Evolutionary conservation across 2,113 vertebrate genomes (phyloP).

Genomic region (Todiramphus saurophagus): DNA sequence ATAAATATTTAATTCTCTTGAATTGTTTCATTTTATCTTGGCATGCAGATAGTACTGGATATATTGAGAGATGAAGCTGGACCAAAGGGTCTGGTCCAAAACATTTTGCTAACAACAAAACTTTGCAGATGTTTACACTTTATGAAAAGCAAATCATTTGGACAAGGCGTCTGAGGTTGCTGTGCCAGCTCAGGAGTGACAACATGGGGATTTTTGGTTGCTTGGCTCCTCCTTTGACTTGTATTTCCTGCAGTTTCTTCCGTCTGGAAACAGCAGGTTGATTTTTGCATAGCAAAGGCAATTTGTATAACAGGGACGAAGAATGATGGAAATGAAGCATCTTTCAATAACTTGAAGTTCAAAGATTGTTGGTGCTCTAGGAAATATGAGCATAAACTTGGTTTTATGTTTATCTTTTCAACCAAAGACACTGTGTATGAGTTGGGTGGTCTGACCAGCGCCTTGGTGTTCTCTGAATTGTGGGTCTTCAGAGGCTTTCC

Average conservation of each 20-base stretch:
- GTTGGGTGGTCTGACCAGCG: background rate
- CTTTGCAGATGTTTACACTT: background rate
- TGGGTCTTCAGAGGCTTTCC: background rate
- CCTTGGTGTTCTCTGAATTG: background rate
- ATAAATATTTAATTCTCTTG: background rate
- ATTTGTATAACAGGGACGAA: background rate
- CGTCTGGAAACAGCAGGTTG: background rate
- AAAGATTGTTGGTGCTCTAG: background rate
- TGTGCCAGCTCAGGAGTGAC: background rate
- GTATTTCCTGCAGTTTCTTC: background rate
- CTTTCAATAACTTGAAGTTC: background rate
- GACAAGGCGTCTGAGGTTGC: background rate
- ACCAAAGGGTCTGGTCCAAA: background rate
- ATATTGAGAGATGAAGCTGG: background rate
- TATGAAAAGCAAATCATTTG: background rate
- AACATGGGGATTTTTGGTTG: background rate
- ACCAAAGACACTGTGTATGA: background rate
- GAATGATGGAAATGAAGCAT: background rate
- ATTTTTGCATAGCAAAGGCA: background rate
- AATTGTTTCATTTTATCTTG: background rate
- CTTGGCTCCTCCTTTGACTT: background rate
- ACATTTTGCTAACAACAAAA: background rate
- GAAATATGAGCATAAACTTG: background rate
- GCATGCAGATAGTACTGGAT: background rate
- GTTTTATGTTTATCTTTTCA: background rate